Conservation (phyloP, 1,140 invertebrate species). For the Eubasilissa regina region DNA sequence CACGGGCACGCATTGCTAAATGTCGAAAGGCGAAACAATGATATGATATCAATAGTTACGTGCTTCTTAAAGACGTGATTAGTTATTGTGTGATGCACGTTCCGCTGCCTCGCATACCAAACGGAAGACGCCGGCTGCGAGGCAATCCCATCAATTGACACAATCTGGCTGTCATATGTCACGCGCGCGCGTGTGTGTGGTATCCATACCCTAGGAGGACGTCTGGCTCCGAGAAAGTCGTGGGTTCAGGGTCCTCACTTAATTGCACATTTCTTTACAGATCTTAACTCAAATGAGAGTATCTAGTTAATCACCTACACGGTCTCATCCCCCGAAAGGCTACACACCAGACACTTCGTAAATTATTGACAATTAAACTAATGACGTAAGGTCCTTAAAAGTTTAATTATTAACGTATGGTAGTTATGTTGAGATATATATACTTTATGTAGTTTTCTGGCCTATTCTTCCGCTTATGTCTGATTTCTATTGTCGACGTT, state of each 20-base stretch:
- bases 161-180: not conserved
- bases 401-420: too few relatives aligned
- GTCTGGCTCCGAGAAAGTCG: constrained; percentile 29
- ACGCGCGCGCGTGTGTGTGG: not conserved
- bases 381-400: too few relatives aligned
- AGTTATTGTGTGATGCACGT: constrained; percentile 21
- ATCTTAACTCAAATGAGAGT: not conserved
- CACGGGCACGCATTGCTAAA: constrained; percentile 10
- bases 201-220: not conserved
- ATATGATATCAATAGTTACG: constrained; percentile 12
- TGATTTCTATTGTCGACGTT: too few relatives aligned
- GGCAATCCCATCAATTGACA: not conserved
- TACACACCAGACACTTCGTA: too few relatives aligned
- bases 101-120: not conserved
- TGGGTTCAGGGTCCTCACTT: constrained; percentile 16
- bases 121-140: not conserved
- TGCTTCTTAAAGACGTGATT: constrained; percentile 11
- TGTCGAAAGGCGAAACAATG: constrained; percentile 22
- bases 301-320: too few relatives aligned
- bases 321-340: too few relatives aligned
- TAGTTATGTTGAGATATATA: too few relatives aligned
- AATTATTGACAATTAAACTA: too few relatives aligned
- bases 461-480: too few relatives aligned
- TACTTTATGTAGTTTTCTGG: too few relatives aligned
- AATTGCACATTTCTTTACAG: not conserved